Conservation (phyloP, 2,797 vertebrate genomes). For the Rhabdophis nuchalis region DNA sequence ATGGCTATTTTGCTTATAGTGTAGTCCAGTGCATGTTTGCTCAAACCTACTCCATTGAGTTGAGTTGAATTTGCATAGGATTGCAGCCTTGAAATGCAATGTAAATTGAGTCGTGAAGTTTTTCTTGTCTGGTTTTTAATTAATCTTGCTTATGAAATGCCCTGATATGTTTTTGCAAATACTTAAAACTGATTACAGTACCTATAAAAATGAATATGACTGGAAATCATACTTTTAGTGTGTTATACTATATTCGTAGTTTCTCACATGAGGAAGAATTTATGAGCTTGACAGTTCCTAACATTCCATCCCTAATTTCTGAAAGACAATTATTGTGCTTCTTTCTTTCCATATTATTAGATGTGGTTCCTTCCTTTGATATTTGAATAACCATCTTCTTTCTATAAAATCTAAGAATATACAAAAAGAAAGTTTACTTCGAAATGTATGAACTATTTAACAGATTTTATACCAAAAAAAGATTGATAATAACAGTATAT, state of each 20-base stretch:
- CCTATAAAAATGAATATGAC: neutral
- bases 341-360: neutral
- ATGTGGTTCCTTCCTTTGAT: neutral
- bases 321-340: neutral
- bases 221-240: neutral
- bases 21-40: neutral
- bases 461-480: conserved; percentile 1
- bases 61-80: neutral
- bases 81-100: neutral
- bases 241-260: neutral
- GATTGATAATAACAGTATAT: neutral
- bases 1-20: neutral
- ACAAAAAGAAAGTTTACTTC: neutral
- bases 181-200: neutral
- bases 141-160: neutral
- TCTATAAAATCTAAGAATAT: neutral
- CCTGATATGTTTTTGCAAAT: neutral
- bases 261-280: neutral
- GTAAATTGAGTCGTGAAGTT: neutral
- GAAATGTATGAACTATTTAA: neutral
- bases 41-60: neutral
- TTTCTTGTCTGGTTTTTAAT: neutral
- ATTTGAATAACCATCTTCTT: neutral
- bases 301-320: neutral
- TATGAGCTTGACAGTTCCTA: neutral